Conservation (phyloP, 2,797 vertebrate genomes). For the Phoeniculus purpureus region DNA sequence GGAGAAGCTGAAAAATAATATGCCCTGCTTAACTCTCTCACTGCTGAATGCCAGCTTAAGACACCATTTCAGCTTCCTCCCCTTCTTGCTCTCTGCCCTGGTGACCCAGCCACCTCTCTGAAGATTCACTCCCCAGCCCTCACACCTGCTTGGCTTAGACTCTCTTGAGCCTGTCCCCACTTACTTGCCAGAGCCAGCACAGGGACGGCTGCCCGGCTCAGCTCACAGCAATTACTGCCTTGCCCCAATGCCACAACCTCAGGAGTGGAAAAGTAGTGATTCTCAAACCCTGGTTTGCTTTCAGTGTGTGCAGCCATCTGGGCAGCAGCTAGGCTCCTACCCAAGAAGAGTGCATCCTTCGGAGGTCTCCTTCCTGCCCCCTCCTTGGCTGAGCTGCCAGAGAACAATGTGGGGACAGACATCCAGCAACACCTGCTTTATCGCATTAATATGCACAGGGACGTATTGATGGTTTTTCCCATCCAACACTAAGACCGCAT, state of each 20-base stretch:
- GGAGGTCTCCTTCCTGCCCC: background rate
- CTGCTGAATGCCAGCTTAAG: background rate
- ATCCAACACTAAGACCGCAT: slow-evolving; percentile 71
- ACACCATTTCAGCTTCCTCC: background rate
- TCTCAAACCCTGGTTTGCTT: background rate
- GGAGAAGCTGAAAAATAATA: background rate
- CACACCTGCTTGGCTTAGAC: background rate
- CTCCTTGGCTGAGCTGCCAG: slow-evolving; percentile 10
- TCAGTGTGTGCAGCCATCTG: background rate
- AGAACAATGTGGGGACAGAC: slow-evolving; percentile 71
- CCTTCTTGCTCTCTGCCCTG: background rate
- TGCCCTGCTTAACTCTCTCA: background rate
- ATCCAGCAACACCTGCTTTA: slow-evolving; percentile 79
- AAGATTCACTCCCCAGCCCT: background rate
- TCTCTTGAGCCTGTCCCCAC: background rate
- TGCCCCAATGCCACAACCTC: background rate
- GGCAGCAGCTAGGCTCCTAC: slow-evolving; percentile 18
- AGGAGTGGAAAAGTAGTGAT: background rate
- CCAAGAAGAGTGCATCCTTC: background rate
- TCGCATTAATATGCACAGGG: slow-evolving; percentile 76
- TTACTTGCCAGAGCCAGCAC: background rate
- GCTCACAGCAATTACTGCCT: background rate
- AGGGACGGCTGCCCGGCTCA: background rate
- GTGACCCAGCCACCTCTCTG: background rate
- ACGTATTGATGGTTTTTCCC: slow-evolving; percentile 49